Evolutionary conservation across 2,888 invertebrate species (phyloP), one percentile per base, ranked within the genome.

Genomic region (Drosophila anomelani): DNA sequence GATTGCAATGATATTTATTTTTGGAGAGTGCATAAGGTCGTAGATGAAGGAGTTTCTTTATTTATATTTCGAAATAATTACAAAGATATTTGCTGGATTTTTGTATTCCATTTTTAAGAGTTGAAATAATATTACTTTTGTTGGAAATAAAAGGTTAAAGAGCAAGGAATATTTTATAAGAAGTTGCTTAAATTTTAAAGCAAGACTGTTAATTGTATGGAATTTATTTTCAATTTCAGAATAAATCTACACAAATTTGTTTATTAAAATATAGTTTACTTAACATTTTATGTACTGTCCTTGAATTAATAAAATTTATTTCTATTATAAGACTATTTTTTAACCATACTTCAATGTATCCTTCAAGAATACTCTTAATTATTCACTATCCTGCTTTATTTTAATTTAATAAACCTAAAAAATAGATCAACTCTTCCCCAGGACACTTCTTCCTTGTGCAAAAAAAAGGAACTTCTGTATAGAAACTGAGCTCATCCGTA

Each of bases 1-100:
- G 61, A 56, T 38, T 69, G 54, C 77, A 73, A 69, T 72, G 70
- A 57, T 67, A 67, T 70, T 43, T 67, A 57, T 43, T 43, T 66
- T 41, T 55, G 4, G 41, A 47, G 29, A 67, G 67, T 66, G 67
- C 67, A 67, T 20, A 67, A 67, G 67, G 67, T 68, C 67, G 67
- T 0, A 38, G 0, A n/a, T 12, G 9, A 5, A 41, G 5, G 26
- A 26, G 32, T 32, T 32, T 10, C 32, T 26, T 15, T 9, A 2
- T 1, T 15, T 20, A 20, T 34, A 8, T 7, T 36, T 32, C 9
- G 2, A 1, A 32, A 9, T 10, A 32, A 32, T 10, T 32, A 32
- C 1, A 32, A 32, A 8, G 2, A n/a, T 7, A 8, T 51, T 20
- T 6, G 0, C 4, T 4, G 23, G 26, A 0, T 2, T 15, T 20